A percentile compares a stretch with the other conserved stretches of the same genome.
These are phyloP conservation scores for Megalops atlanticus DNA, from an alignment of 2,113 vertebrate species.

Conservation along the genomic window DNA sequence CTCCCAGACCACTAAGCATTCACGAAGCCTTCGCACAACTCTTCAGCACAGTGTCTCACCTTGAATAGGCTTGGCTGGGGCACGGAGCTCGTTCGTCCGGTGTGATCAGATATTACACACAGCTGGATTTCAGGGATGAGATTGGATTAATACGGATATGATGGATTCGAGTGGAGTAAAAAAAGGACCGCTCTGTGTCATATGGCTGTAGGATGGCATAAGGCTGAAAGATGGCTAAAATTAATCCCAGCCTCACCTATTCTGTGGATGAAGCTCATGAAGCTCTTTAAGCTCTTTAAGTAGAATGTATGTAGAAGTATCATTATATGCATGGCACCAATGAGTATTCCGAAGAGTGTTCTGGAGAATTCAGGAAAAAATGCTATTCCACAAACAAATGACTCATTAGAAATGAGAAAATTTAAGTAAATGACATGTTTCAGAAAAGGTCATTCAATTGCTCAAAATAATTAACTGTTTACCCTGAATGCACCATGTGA, in stretches of 20 bases:
- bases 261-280: neutral
- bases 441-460: no score
- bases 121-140: slow-evolving; percentile 1
- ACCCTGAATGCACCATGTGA: neutral
- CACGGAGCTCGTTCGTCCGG: no score
- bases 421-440: no score
- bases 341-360: neutral
- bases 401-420: no score
- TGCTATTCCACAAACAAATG: no score
- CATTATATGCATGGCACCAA: neutral
- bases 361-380: neutral
- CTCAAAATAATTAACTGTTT: neutral
- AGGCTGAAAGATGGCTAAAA: neutral
- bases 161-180: neutral
- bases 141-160: neutral
- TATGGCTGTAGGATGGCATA: neutral
- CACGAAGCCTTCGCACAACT: neutral
- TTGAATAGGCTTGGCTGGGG: neutral
- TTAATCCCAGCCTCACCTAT: neutral
- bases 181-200: neutral
- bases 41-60: neutral
- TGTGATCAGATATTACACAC: neutral
- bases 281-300: neutral
- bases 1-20: neutral
- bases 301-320: neutral